Evolutionary conservation across 2,797 vertebrate species (phyloP).

Genomic region (Anisognathus igniventris): DNA sequence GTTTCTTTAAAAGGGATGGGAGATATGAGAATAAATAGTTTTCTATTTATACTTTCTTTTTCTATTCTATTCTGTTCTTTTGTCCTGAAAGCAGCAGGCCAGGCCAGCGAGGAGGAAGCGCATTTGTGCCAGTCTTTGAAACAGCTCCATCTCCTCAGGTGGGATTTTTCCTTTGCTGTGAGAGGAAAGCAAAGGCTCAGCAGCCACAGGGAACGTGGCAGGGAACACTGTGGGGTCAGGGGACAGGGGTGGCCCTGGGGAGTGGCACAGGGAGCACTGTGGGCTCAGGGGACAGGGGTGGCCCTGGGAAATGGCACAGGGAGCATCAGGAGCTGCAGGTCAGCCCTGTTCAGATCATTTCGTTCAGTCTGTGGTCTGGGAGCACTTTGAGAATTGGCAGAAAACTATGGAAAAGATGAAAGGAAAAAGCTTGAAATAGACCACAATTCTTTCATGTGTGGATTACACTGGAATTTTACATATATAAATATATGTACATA

Average conservation of each 20-base stretch:
- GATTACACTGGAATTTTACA: not conserved
- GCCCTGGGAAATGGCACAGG: not conserved
- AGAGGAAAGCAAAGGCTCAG: not conserved
- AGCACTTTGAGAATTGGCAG: constrained; percentile 43
- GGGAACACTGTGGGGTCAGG: not conserved
- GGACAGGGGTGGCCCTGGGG: not conserved
- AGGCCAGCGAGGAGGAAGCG: not conserved
- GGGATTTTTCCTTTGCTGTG: not conserved
- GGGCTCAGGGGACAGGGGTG: not conserved
- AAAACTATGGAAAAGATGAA: constrained; percentile 13
- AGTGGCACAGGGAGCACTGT: no score
- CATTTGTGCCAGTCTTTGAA: not conserved
- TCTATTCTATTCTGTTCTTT: not conserved
- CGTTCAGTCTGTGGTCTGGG: not conserved
- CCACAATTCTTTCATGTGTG: constrained; percentile 16
- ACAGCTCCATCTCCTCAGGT: not conserved
- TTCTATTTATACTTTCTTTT: not conserved
- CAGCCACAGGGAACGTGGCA: rapidly evolving
- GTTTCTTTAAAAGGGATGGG: not conserved
- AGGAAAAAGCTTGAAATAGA: constrained; percentile 42
- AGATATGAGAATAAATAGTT: not conserved
- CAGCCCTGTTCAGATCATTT: not conserved
- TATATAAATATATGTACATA: not conserved
- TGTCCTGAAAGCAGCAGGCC: not conserved
- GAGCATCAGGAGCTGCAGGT: not conserved